A percentile compares a stretch with the other conserved stretches of the same genome.
Evolutionary conservation across 2,888 invertebrate genomes (phyloP).

Genomic region (Eilema caniola): DNA sequence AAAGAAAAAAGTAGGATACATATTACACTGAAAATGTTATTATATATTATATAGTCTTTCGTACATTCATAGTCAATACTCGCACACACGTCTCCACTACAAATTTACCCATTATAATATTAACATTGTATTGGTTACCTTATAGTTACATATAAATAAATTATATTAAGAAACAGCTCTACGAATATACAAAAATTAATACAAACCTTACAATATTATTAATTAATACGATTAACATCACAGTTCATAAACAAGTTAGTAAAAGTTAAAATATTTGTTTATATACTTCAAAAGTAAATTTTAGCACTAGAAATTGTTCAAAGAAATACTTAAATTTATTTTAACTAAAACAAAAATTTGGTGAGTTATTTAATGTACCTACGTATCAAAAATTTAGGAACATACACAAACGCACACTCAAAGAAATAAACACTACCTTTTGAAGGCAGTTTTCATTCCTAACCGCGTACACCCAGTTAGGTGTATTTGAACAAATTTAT

Average conservation of each 20-base stretch:
- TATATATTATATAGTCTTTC: constrained; percentile 14
- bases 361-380: constrained; percentile 76
- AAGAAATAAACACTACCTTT: constrained; percentile 66
- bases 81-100: constrained; percentile 36
- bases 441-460: constrained; percentile 63
- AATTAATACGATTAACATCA: constrained; percentile 87
- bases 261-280: constrained; percentile 72
- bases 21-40: constrained; percentile 23
- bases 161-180: constrained; percentile 84
- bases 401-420: constrained; percentile 69
- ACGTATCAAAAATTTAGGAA: constrained; percentile 77
- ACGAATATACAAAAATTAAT: constrained; percentile 86
- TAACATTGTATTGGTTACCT: constrained; percentile 68
- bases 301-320: constrained; percentile 66
- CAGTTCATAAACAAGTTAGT: constrained; percentile 86
- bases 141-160: constrained; percentile 82
- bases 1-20: constrained; percentile 16
- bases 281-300: constrained; percentile 78
- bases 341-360: constrained; percentile 78
- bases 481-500: constrained; percentile 35
- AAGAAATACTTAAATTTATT: constrained; percentile 69
- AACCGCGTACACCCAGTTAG: constrained; percentile 42
- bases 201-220: constrained; percentile 80
- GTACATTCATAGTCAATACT: constrained; percentile 14
- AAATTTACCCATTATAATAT: constrained; percentile 60